Percentiles rank a stretch among this genome's conserved stretches.
Evolutionary conservation across 1,140 invertebrate species (phyloP).

Genomic region (Eumaeus atala): DNA sequence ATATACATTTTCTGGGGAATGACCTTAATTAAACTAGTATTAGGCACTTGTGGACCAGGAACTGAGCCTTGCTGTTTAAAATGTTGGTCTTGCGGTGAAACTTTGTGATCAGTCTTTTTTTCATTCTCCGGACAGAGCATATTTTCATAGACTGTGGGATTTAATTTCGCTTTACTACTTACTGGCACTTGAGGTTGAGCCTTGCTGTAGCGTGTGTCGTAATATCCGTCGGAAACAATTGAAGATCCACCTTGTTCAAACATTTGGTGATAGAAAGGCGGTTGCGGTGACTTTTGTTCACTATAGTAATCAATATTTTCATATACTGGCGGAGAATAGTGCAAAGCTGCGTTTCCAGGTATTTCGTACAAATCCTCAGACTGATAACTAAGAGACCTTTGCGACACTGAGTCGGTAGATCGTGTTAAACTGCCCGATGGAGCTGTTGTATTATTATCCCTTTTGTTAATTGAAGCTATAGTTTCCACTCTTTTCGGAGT

Average conservation of each 20-base stretch:
- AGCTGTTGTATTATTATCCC: constrained; percentile 56
- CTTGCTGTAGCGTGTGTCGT: constrained; percentile 76
- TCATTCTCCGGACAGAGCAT: constrained; percentile 63
- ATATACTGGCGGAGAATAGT: constrained; percentile 78
- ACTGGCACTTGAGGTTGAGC: constrained; percentile 82
- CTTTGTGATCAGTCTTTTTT: constrained; percentile 57
- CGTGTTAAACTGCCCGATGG: constrained; percentile 66
- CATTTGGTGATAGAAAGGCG: constrained; percentile 78
- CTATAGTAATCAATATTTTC: constrained; percentile 87
- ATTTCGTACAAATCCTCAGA: constrained; percentile 69
- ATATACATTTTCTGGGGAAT: constrained; percentile 38
- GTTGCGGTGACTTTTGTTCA: constrained; percentile 63
- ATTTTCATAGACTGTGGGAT: constrained; percentile 59
- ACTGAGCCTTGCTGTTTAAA: constrained; percentile 58
- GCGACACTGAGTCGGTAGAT: constrained; percentile 76
- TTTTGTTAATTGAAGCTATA: constrained; percentile 75
- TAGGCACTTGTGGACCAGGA: constrained; percentile 64
- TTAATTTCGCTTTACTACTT: constrained; percentile 68
- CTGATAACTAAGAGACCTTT: constrained; percentile 78
- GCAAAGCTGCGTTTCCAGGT: constrained; percentile 6
- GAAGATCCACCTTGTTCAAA: constrained; percentile 33
- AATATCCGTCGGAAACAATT: constrained; percentile 51
- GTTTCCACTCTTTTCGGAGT: constrained; percentile 82
- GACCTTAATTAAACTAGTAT: constrained; percentile 42
- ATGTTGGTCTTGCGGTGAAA: constrained; percentile 44